Evolutionary conservation across 2,797 vertebrate genomes (phyloP), one percentile per base, ranked within the genome.

Genomic region (Crocidura indochinensis): DNA sequence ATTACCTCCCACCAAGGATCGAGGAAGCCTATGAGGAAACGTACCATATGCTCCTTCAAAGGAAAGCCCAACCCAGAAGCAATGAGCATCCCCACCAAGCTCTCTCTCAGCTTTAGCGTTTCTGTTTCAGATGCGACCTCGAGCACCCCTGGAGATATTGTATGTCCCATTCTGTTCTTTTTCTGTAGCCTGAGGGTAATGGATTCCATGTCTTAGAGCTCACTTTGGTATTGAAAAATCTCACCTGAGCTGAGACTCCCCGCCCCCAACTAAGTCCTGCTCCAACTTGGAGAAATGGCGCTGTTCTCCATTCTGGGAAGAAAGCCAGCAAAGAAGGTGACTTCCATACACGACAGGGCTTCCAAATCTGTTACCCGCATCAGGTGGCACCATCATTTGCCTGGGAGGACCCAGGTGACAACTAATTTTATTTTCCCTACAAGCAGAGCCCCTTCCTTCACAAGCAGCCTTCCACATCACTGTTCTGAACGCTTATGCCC

Each of bases 1-100:
- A 62, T 80, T 73, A 82, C 64, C 53, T 91, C 29, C 15, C 83
- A 84, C 78, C 74, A 77, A 77, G 27, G 83, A 27, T 64, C 14
- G 51, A 53, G 51, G 51, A 10, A 53, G 51, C 51, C 51, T 53
- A 27, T 71, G 88, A 71, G 71, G 65, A 77, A 85, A 53, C 74
- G 51, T 87, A 24, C 17, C 53, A 8, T 38, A 10, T 77, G 27
- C 60, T 68, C 74, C 60, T 74, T 88, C 68, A 72, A 38, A 84
- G 10, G 44, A 31, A 91, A 77, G 67, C 65, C 20, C 31, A 87
- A 90, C n/a, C 38, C 67, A 75, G 51, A 87, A 24, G 26, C n/a
- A n/a, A 47, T 10, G 8, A 87, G 51, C 19, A 8, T 14, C 67
- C 49, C 44, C 46, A 26, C 62, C 72, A 87, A 67, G 49, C 12